Base-by-base conservation (phyloP, 92 coral and sea anemone genomes). In the Palythoa grandiflora region DNA sequence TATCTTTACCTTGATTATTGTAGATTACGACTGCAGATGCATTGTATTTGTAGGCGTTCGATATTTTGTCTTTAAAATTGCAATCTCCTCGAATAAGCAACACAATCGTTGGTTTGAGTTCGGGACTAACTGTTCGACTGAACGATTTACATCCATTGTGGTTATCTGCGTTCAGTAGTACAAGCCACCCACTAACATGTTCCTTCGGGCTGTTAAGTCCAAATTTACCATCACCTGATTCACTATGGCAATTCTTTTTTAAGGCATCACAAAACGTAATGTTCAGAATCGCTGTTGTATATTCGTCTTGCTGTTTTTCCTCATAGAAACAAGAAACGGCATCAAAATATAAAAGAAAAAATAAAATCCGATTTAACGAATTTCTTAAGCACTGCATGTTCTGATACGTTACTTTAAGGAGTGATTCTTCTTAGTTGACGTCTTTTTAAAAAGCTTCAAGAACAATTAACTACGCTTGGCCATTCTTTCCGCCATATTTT, bases 1-100 rank as follows among this genome's bases (percentile, higher is more conserved):
- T 54, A 28, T 89, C 72, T 38, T 73, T 63, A 39, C 84, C 76
- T 66, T 85, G 57, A 60, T 80, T 1, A 84, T 94, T 87, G 93
- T 95, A 97, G 77, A 97, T 89, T 17, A 97, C 84, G 21, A 94
- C 95, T 53, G 98, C 98, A 36, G 94, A 89, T 12, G 99, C 99
- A 87, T 97, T 97, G 71, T 97, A 97, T 2, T 89, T 92, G 83
- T 66, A 79, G 61, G 99, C 98, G 88, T 97, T 97, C 39, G 47
- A 66, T 75, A 97, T 95, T 92, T 97, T 97, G 37, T 85, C 75
- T 36, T 87, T 88, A 78, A 97, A 97, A 1, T 81, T 78, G 88
- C 99, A 97, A 5, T 74, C 79, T 70, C 99, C 99, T 55, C 99
- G 79, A 59, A 60, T 63, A n/a, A 97, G 91, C 54, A 97, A 93